These are phyloP conservation scores for Hirundichthys speculiger DNA, from an alignment of 2,113 vertebrate species.

Conservation along the genomic window DNA sequence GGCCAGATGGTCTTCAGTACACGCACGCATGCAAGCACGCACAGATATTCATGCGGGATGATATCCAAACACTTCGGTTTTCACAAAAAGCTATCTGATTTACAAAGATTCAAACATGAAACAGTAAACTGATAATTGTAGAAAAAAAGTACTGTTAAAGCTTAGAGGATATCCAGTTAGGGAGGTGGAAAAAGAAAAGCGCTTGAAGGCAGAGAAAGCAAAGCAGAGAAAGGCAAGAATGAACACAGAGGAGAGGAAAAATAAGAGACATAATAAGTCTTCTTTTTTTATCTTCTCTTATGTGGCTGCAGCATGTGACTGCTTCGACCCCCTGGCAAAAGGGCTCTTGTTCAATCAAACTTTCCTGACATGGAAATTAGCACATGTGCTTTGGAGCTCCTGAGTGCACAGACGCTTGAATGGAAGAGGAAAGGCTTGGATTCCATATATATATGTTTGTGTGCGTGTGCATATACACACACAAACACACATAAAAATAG, in stretches of 20 bases:
- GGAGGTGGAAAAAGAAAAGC: constrained; percentile 23
- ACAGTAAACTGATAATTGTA: constrained; percentile 31
- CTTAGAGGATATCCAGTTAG: constrained; percentile 46
- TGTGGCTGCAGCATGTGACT: constrained; percentile 65
- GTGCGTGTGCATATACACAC: too few relatives aligned
- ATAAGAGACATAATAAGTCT: constrained; percentile 61
- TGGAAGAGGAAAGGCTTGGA: constrained; percentile 10
- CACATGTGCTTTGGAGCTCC: constrained; percentile 66
- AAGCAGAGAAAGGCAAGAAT: constrained; percentile 24
- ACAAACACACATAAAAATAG: constrained; percentile 10
- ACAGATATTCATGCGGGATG: constrained; percentile 1
- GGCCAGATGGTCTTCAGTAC: constrained; percentile 66
- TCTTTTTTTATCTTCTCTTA: constrained; percentile 58
- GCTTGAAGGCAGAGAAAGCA: constrained; percentile 44
- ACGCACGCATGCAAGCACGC: constrained; percentile 29
- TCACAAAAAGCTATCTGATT: constrained; percentile 38
- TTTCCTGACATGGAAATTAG: constrained; percentile 77
- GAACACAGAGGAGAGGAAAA: constrained; percentile 38
- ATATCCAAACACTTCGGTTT: constrained; percentile 30
- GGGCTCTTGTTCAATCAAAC: constrained; percentile 77
- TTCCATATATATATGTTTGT: too few relatives aligned
- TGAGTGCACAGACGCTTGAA: constrained; percentile 24
- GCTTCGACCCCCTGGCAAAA: constrained; percentile 66
- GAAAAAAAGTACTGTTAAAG: constrained; percentile 14
- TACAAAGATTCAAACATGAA: constrained; percentile 23